These are phyloP conservation scores for Lycopodina hypogea DNA, from an alignment of 37 sponge, comb jelly and placozoan genomes.

Conservation along the genomic window DNA sequence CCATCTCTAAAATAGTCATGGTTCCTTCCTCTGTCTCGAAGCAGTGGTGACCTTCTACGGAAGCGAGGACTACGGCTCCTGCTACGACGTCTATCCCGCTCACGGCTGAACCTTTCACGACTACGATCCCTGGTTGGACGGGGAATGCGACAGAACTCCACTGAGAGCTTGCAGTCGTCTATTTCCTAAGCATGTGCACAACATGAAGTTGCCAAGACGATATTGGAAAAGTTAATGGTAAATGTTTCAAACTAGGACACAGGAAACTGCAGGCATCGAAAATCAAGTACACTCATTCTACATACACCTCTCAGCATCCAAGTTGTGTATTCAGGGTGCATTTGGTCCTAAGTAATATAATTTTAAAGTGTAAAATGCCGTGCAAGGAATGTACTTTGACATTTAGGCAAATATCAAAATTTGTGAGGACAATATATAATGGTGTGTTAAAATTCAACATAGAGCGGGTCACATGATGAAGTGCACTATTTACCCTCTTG, in stretches of 20 bases:
- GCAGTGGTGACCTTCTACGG: background rate
- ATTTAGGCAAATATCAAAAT: background rate
- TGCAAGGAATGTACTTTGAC: too few species aligned
- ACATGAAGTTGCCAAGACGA: background rate
- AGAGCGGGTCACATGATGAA: background rate
- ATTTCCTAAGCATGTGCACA: constrained; percentile 35
- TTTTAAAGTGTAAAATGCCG: too few species aligned
- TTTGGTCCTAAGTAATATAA: too few species aligned
- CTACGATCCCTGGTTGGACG: constrained; percentile 1
- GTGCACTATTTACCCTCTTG: constrained; percentile 42
- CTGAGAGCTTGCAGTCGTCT: constrained; percentile 27
- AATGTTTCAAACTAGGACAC: background rate
- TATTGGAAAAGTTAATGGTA: background rate
- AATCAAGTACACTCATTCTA: too few species aligned
- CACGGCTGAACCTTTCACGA: constrained; percentile 21
- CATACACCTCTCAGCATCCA: too few species aligned
- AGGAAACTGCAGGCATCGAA: too few species aligned
- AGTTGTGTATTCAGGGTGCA: too few species aligned
- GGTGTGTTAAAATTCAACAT: background rate
- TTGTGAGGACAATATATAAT: too few species aligned
- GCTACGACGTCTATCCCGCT: constrained; percentile 25
- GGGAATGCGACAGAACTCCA: constrained; percentile 49
- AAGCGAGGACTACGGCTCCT: constrained; percentile 13
- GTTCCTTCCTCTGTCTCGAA: constrained; percentile 15
- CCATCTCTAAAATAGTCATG: constrained; percentile 14